phyloP scores from a whole-genome alignment of 2,797 vertebrate species.

The Phoebastria nigripes region DNA sequence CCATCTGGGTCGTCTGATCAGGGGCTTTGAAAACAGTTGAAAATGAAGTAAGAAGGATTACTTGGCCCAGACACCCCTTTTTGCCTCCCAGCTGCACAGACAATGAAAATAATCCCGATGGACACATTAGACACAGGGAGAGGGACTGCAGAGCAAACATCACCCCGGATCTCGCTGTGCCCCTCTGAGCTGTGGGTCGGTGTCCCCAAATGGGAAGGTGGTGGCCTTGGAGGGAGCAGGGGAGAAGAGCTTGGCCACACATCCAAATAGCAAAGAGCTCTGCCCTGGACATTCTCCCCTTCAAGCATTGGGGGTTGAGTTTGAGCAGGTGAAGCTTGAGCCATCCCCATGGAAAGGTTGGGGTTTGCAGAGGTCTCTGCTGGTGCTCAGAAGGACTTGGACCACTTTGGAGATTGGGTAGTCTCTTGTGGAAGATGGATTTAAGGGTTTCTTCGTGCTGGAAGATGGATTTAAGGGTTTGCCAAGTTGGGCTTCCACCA shows the following conservation, averaged over 20 bases:
- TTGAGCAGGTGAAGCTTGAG: background rate
- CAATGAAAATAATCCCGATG: background rate
- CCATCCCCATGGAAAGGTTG: background rate
- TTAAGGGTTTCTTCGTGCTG: background rate
- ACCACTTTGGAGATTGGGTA: background rate
- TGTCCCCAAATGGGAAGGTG: background rate
- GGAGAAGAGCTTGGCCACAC: background rate
- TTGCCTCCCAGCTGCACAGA: conserved; percentile 28
- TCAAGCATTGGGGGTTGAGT: background rate
- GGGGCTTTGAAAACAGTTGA: conserved; percentile 48
- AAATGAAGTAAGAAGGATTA: conserved; percentile 45
- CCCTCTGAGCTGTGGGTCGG: background rate
- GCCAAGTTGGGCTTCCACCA: background rate
- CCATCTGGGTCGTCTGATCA: conserved; percentile 58
- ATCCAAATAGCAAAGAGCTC: background rate
- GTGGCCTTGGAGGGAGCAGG: background rate
- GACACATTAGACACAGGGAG: background rate
- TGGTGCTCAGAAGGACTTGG: background rate
- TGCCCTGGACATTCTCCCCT: background rate
- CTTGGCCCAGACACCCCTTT: background rate
- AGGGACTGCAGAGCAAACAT: background rate
- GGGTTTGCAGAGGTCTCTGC: background rate
- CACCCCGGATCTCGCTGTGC: rapidly evolving
- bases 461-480: background rate
- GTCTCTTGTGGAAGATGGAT: background rate